Percentiles rank a stretch among this genome's conserved stretches.
phyloP scores from a whole-genome alignment of 2,888 invertebrate genomes.

The Epirrhoe tristata region DNA sequence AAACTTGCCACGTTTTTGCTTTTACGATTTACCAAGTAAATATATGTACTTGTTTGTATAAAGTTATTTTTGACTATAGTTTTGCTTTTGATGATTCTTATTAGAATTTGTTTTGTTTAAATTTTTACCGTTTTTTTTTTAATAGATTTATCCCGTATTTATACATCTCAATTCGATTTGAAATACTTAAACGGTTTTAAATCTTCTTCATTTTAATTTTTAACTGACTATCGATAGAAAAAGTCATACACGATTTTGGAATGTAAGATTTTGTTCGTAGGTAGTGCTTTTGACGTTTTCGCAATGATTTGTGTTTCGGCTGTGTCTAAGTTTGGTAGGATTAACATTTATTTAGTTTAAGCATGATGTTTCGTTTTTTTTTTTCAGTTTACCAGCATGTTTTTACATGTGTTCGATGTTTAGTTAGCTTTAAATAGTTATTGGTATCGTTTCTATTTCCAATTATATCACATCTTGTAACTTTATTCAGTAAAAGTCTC shows the following conservation, averaged over 20 bases:
- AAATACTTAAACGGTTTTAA: constrained; percentile 2
- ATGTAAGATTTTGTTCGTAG: constrained; percentile 47
- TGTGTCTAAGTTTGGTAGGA: constrained; percentile 42
- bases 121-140: not conserved
- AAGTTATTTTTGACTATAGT: not conserved
- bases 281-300: constrained; percentile 48
- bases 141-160: not conserved
- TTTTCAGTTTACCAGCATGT: constrained; percentile 42
- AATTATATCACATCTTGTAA: not conserved
- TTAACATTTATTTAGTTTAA: constrained; percentile 39
- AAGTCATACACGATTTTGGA: constrained; percentile 16
- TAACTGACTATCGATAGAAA: not conserved
- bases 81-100: not conserved
- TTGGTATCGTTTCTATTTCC: constrained; percentile 27
- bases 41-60: not conserved
- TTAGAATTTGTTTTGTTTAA: not conserved
- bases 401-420: constrained; percentile 52
- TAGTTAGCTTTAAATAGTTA: constrained; percentile 44
- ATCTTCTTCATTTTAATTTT: not conserved
- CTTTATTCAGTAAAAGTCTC: not conserved
- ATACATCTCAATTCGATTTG: too few relatives aligned
- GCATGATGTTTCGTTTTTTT: constrained; percentile 38
- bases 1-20: not conserved
- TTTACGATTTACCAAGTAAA: not conserved
- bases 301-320: constrained; percentile 37